A percentile compares a stretch with the other conserved stretches of the same genome.
Conservation (phyloP, 2,797 vertebrate species). For the Glyptemys insculpta region DNA sequence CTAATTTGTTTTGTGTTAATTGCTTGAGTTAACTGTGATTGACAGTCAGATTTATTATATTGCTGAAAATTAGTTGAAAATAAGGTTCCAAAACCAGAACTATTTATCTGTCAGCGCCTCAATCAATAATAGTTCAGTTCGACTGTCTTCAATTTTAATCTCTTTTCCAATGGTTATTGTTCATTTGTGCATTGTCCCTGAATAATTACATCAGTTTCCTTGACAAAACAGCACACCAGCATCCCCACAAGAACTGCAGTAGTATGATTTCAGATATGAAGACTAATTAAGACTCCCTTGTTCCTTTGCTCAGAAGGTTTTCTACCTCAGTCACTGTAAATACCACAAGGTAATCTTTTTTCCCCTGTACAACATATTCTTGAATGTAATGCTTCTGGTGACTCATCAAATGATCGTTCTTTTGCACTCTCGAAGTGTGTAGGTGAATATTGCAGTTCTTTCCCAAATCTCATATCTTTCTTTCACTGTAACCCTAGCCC, state of each 20-base stretch:
- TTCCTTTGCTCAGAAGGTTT: not conserved
- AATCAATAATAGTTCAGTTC: not conserved
- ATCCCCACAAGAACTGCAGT: not conserved
- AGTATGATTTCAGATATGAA: not conserved
- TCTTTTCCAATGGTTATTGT: not conserved
- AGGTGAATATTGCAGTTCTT: not conserved
- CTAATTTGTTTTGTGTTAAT: too few relatives aligned
- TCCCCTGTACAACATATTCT: not conserved
- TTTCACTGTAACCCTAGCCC: not conserved
- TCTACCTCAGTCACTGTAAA: not conserved
- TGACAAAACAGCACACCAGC: not conserved
- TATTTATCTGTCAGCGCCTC: not conserved
- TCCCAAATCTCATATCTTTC: not conserved
- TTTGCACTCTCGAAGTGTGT: not conserved
- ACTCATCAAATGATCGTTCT: not conserved
- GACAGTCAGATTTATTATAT: not conserved
- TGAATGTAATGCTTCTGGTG: not conserved
- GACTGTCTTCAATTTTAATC: not conserved
- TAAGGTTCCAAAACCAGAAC: not conserved
- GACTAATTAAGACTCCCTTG: not conserved
- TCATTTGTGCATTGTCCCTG: fast-evolving
- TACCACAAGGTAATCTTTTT: not conserved
- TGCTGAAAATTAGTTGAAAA: not conserved
- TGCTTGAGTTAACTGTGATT: too few relatives aligned
- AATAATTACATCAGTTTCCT: not conserved